A percentile compares a stretch with the other conserved stretches of the same genome.
These are phyloP conservation scores for Leptogaster cylindrica DNA, from an alignment of 2,888 invertebrate species.

Conservation along the genomic window DNA sequence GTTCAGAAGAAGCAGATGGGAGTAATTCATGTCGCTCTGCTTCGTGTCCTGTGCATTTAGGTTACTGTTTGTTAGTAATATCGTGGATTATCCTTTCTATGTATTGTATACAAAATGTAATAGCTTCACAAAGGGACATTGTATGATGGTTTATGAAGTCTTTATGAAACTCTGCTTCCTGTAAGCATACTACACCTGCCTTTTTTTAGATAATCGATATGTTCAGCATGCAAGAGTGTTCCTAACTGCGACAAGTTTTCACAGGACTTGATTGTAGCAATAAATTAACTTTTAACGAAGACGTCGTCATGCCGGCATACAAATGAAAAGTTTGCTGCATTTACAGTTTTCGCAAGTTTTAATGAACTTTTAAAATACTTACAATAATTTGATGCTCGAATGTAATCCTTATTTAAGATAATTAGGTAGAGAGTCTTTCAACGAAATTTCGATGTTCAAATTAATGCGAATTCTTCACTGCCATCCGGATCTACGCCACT, in stretches of 20 bases:
- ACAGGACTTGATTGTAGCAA: not conserved
- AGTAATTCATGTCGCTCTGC: not conserved
- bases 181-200: not conserved
- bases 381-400: no score
- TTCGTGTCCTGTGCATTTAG: not conserved
- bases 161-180: not conserved
- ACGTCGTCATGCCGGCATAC: not conserved
- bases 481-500: no score
- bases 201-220: not conserved
- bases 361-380: no score
- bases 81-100: not conserved
- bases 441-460: no score
- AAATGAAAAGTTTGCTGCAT: not conserved
- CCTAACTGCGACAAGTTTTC: not conserved
- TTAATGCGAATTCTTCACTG: no score
- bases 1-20: not conserved
- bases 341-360: not conserved
- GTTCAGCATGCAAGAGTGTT: not conserved
- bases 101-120: not conserved
- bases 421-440: no score
- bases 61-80: not conserved
- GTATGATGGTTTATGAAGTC: not conserved
- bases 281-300: slow-evolving; percentile 5
- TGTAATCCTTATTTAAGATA: no score
- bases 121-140: not conserved